A percentile compares a stretch with the other conserved stretches of the same genome.
These are phyloP conservation scores for Nemopilema nomurai DNA, from an alignment of 30 jellyfish, hydroid and myxozoan species.

Conservation along the genomic window DNA sequence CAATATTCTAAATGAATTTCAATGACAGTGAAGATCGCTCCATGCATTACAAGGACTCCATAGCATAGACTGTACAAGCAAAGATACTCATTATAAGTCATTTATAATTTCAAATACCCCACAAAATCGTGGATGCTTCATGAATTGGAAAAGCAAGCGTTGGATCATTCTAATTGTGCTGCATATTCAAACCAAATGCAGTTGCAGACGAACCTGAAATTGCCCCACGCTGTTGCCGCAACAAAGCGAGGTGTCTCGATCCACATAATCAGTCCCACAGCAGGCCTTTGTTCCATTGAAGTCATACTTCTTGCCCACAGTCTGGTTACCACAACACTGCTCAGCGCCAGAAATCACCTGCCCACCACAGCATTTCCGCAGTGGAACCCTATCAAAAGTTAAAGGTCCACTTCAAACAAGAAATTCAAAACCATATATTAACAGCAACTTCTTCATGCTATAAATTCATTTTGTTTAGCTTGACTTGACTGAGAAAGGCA, in stretches of 20 bases:
- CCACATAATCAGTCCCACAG: slow-evolving; percentile 85
- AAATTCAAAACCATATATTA: neutral
- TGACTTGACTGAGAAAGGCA: neutral
- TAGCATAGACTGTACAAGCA: neutral
- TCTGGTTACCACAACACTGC: slow-evolving; percentile 87
- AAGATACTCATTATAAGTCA: neutral
- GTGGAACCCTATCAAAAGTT: neutral
- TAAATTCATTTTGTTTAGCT: neutral
- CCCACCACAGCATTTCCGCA: slow-evolving; percentile 95
- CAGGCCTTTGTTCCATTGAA: slow-evolving; percentile 63
- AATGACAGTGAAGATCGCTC: neutral
- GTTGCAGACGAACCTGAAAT: slow-evolving; percentile 55
- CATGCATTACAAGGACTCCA: neutral
- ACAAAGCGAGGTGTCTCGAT: slow-evolving; percentile 66
- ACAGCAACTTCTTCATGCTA: neutral
- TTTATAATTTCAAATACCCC: too few species aligned
- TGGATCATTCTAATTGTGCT: too few species aligned
- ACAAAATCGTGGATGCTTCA: neutral
- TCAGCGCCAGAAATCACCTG: slow-evolving; percentile 72
- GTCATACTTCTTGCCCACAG: slow-evolving; percentile 69
- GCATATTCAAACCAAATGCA: neutral
- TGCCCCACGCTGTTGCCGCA: slow-evolving; percentile 76
- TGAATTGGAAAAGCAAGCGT: too few species aligned
- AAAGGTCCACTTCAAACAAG: neutral
- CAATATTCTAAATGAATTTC: neutral